Conservation (phyloP, 2,888 invertebrate species). For the Phalangium opilio region DNA sequence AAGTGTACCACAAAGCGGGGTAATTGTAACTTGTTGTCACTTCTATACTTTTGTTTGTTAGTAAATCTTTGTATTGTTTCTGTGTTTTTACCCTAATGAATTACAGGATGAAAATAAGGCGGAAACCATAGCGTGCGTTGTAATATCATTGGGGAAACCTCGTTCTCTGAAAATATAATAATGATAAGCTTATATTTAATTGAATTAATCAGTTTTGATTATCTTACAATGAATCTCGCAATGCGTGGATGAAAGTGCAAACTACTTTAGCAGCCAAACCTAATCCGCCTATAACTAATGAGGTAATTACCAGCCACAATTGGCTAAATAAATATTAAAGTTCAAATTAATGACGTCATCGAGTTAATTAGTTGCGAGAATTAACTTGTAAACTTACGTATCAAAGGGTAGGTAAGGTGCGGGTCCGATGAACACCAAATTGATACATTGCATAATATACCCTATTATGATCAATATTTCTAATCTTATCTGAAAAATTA, state of each 20-base stretch:
- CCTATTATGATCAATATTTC: too few species aligned
- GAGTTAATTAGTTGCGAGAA: not conserved
- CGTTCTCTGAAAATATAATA: slow-evolving; percentile 29
- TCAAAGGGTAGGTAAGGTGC: slow-evolving; percentile 53
- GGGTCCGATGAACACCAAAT: slow-evolving; percentile 61
- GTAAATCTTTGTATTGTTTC: too few species aligned
- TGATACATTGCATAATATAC: slow-evolving; percentile 27
- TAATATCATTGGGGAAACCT: slow-evolving; percentile 59
- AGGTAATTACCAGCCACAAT: slow-evolving; percentile 44
- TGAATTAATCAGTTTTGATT: not conserved
- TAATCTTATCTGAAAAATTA: too few species aligned
- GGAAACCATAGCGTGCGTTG: slow-evolving; percentile 75
- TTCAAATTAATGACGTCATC: not conserved
- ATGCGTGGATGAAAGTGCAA: slow-evolving; percentile 67
- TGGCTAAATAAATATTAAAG: slow-evolving; percentile 4
- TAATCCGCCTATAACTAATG: slow-evolving; percentile 56
- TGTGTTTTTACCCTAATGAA: slow-evolving; percentile 53
- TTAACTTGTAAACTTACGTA: slow-evolving; percentile 35
- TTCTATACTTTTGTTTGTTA: too few species aligned
- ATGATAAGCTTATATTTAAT: not conserved
- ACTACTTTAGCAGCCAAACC: slow-evolving; percentile 78
- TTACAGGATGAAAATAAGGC: slow-evolving; percentile 82
- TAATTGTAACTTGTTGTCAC: too few species aligned
- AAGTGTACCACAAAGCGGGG: too few species aligned
- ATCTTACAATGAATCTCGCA: slow-evolving; percentile 48